phyloP scores from a whole-genome alignment of 2,888 invertebrate genomes.

The Acanthosepion lycidas region DNA sequence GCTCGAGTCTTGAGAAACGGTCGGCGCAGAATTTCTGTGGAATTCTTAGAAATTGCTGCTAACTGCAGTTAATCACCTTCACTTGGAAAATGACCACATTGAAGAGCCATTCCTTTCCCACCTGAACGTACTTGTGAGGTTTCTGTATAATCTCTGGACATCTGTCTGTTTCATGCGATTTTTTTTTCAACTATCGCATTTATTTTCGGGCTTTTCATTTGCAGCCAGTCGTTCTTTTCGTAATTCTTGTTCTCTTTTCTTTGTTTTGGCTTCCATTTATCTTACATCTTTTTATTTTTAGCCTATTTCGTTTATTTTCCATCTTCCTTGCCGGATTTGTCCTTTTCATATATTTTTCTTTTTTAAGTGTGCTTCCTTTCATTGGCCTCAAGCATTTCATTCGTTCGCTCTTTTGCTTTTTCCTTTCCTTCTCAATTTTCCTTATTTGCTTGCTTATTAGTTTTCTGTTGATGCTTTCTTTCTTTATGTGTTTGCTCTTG shows the following conservation, averaged over 20 bases:
- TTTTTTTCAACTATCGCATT: background rate
- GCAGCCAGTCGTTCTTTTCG: background rate
- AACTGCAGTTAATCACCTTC: background rate
- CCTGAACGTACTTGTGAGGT: background rate
- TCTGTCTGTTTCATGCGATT: background rate
- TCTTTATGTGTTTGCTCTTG: too few species aligned
- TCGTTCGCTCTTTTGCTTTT: background rate
- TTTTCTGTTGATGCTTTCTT: background rate
- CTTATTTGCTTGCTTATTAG: background rate
- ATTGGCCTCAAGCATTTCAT: background rate
- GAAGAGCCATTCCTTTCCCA: background rate
- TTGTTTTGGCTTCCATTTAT: background rate
- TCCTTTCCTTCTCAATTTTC: background rate
- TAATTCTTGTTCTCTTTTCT: background rate
- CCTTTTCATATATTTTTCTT: background rate
- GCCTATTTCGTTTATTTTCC: background rate
- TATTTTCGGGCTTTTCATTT: background rate
- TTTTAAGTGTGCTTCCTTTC: background rate
- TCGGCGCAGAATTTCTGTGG: slow-evolving; percentile 33
- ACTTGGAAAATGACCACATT: background rate
- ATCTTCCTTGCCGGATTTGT: background rate
- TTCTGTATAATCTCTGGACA: background rate
- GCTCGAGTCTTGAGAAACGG: background rate
- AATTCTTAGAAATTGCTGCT: background rate
- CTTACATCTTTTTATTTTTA: background rate